These are phyloP conservation scores for Pseudomyrmex sp. DNA, from an alignment of 1,140 invertebrate genomes.

Conservation along the genomic window DNA sequence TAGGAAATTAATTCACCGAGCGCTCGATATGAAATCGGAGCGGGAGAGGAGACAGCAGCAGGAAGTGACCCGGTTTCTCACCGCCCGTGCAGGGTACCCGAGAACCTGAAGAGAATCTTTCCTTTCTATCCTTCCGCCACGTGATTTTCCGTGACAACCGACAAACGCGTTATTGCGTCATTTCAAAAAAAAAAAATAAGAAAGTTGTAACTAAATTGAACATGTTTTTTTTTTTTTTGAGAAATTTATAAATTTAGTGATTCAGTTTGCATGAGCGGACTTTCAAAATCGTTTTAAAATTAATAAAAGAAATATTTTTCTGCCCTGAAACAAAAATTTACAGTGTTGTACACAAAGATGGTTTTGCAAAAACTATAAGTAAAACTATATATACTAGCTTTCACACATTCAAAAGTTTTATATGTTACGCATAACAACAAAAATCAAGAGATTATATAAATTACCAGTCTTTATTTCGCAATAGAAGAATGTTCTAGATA, in stretches of 20 bases:
- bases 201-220: neutral
- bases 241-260: neutral
- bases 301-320: neutral
- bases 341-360: neutral
- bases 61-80: constrained; percentile 72
- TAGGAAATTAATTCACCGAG: constrained; percentile 69
- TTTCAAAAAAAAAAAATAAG: no score
- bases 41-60: constrained; percentile 58
- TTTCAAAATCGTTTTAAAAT: no score
- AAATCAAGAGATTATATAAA: neutral
- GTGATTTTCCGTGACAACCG: neutral
- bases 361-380: neutral
- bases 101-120: constrained; percentile 31
- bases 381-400: neutral
- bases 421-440: neutral
- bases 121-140: neutral
- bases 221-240: neutral
- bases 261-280: no score
- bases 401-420: neutral
- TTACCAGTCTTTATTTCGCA: neutral
- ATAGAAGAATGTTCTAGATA: neutral
- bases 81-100: constrained; percentile 9
- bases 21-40: constrained; percentile 67
- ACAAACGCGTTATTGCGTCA: neutral
- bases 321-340: neutral